Evolutionary conservation across 2,888 invertebrate genomes (phyloP).

Genomic region (Ectemnius continuus): DNA sequence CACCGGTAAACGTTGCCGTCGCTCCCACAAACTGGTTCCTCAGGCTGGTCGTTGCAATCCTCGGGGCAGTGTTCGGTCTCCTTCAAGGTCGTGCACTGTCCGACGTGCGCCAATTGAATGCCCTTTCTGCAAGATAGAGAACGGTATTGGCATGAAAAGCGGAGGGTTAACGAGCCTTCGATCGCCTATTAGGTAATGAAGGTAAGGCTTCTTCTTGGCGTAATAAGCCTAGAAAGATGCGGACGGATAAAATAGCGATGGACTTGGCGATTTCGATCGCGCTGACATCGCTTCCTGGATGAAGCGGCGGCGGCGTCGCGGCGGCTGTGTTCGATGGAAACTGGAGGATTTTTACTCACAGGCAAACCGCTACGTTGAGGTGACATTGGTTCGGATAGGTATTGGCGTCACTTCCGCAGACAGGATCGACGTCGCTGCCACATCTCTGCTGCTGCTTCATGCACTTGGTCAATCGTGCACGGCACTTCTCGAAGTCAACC

Average conservation of each 20-base stretch:
- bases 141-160: slow-evolving; percentile 16
- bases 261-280: too few relatives aligned
- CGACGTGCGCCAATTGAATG: slow-evolving; percentile 92
- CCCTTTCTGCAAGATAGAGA: slow-evolving; percentile 82
- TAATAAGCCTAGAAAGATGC: too few relatives aligned
- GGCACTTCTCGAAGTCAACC: slow-evolving; percentile 90
- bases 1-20: slow-evolving; percentile 93
- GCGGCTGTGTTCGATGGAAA: background rate
- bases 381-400: slow-evolving; percentile 92
- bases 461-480: slow-evolving; percentile 86
- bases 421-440: slow-evolving; percentile 84
- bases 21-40: slow-evolving; percentile 91
- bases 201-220: background rate
- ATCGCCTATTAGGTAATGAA: slow-evolving; percentile 19
- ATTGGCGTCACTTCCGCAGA: slow-evolving; percentile 94
- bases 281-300: too few relatives aligned
- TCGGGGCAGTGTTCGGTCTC: slow-evolving; percentile 83
- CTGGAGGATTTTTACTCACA: slow-evolving; percentile 80
- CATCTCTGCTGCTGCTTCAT: slow-evolving; percentile 85
- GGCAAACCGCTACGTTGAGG: slow-evolving; percentile 89
- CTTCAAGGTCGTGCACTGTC: slow-evolving; percentile 89
- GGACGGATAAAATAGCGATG: too few relatives aligned
- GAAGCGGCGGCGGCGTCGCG: too few relatives aligned
- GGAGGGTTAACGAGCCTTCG: slow-evolving; percentile 20
- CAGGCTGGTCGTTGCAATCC: slow-evolving; percentile 81